Conservation (phyloP, 2,888 invertebrate species). For the Nomada fabriciana region DNA sequence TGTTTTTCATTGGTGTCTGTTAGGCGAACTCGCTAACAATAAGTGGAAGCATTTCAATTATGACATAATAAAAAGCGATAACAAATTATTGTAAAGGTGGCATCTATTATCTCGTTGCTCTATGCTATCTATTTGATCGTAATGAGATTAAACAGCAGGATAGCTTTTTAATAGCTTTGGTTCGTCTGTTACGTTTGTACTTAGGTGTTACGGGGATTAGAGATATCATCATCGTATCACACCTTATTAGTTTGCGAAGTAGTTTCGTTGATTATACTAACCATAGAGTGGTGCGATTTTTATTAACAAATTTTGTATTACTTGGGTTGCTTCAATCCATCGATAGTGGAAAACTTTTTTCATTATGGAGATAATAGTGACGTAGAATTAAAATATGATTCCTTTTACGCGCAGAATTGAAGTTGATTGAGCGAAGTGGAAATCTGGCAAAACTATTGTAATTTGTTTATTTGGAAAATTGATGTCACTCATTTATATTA, state of each 20-base stretch:
- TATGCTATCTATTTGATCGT: neutral
- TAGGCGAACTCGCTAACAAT: neutral
- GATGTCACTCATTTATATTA: too few relatives aligned
- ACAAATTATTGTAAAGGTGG: too few relatives aligned
- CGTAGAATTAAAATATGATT: neutral
- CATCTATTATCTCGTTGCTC: too few relatives aligned
- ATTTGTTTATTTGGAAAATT: too few relatives aligned
- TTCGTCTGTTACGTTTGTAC: neutral
- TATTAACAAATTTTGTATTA: too few relatives aligned
- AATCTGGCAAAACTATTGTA: too few relatives aligned
- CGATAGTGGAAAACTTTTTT: conserved; percentile 15
- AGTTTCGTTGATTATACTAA: too few relatives aligned
- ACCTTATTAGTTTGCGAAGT: too few relatives aligned
- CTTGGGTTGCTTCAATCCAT: neutral
- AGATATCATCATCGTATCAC: too few relatives aligned
- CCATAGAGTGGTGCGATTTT: too few relatives aligned
- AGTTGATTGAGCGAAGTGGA: neutral
- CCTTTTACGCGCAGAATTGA: neutral
- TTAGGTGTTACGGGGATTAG: too few relatives aligned
- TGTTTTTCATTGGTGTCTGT: conserved; percentile 24
- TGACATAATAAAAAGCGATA: too few relatives aligned
- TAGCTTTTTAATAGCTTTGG: neutral
- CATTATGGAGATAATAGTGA: neutral
- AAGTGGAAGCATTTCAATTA: conserved; percentile 6
- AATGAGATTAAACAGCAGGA: neutral